Conservation (phyloP, 2,113 vertebrate species). For the Hypanus sabinus region DNA sequence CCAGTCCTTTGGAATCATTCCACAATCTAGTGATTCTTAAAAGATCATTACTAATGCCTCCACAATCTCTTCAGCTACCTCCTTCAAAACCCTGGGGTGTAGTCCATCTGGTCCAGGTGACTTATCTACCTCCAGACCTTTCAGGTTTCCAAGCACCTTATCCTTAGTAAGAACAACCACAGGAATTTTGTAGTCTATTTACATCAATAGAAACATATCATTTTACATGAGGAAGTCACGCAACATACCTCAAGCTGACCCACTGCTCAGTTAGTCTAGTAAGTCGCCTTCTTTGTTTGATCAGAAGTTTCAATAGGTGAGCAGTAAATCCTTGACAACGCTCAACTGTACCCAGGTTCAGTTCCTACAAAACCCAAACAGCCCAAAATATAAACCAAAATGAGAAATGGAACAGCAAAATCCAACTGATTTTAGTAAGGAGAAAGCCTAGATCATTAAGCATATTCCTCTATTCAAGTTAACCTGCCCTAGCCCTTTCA, state of each 20-base stretch:
- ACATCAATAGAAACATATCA: not conserved
- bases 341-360: constrained; percentile 73
- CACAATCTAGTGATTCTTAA: too few species aligned
- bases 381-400: not conserved
- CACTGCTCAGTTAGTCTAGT: constrained; percentile 72
- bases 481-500: not conserved
- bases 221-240: not conserved
- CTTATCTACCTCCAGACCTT: too few species aligned
- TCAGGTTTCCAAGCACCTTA: too few species aligned
- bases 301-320: constrained; percentile 80
- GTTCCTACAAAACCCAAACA: constrained; percentile 59
- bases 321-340: constrained; percentile 82
- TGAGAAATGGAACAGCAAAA: not conserved
- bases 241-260: constrained; percentile 73
- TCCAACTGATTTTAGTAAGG: not conserved
- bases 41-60: too few species aligned
- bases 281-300: constrained; percentile 71
- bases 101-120: too few species aligned
- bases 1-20: too few species aligned
- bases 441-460: not conserved
- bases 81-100: too few species aligned
- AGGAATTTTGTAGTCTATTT: not conserved
- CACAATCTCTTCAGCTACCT: too few species aligned
- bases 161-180: too few species aligned
- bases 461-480: not conserved